Percentiles rank a stretch among this genome's conserved stretches.
These are phyloP conservation scores for Ctenopoma multispine DNA, from an alignment of 2,797 vertebrate genomes.

Conservation along the genomic window DNA sequence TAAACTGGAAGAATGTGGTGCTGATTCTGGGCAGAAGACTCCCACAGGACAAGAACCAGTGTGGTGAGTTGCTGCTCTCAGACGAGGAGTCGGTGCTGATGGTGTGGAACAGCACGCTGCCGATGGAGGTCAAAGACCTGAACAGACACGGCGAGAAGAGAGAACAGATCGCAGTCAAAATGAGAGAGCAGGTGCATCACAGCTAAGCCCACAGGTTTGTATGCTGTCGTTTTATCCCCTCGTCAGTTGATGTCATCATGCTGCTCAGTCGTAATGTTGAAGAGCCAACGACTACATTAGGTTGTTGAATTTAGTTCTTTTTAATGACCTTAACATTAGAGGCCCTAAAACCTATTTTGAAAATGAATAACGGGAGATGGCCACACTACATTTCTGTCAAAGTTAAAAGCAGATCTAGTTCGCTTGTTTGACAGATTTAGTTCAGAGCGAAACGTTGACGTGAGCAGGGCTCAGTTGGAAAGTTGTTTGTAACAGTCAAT, in stretches of 20 bases:
- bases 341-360: too few species aligned
- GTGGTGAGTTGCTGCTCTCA: slow-evolving; percentile 84
- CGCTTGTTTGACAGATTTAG: too few species aligned
- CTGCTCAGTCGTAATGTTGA: too few species aligned
- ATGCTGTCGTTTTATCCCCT: not conserved
- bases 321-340: too few species aligned
- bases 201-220: slow-evolving; percentile 71
- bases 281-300: not conserved
- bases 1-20: slow-evolving; percentile 88
- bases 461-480: too few species aligned
- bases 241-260: not conserved
- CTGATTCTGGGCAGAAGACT: slow-evolving; percentile 88
- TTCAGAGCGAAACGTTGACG: too few species aligned
- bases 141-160: slow-evolving; percentile 90
- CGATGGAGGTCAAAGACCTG: slow-evolving; percentile 92
- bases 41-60: slow-evolving; percentile 69
- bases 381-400: too few species aligned
- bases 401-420: too few species aligned
- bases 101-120: slow-evolving; percentile 90
- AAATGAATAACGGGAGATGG: too few species aligned
- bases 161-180: slow-evolving; percentile 87
- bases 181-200: slow-evolving; percentile 85
- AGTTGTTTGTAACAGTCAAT: too few species aligned
- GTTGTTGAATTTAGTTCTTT: too few species aligned
- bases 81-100: slow-evolving; percentile 90